Base-by-base conservation (phyloP, 92 coral and sea anemone species). In the Phenganax marumi region DNA sequence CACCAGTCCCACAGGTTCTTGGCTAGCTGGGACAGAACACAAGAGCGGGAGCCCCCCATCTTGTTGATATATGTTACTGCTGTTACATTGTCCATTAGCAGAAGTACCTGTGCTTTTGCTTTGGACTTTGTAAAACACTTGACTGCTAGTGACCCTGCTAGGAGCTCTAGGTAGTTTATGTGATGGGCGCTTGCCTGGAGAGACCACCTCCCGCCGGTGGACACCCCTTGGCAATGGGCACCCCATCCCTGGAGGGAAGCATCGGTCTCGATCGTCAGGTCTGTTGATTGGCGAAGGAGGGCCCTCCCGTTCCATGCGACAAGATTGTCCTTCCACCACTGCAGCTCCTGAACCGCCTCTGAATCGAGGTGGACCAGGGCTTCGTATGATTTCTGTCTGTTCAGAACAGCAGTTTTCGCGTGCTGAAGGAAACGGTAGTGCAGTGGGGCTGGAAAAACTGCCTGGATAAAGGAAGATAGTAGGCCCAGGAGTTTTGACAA, bases 171-270 rank as follows among this genome's bases (percentile, higher is more conserved):
- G 43, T 33, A 33, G 43, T 33, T 33, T 33, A 33, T 33, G 43
- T 33, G 43, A 33, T 62, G 68, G 68, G 68, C 33, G 22, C 10
- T 19, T 62, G 33, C 68, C 33, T 58, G 65, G 23, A 33, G 43
- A 33, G 43, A 33, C 43, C 43, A 33, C 43, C 43, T 33, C 43
- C 43, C 43, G 2, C 43, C 43, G 5, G 87, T 83, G 26, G 87
- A 58, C 23, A 87, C 77, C 3, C 88, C 88, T 50, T 84, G 80
- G 85, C 88, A 84, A 63, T 84, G 63, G 12, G 85, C 90, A 12
- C 90, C 90, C 87, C 84, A 85, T 1, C 87, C 87, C 66, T 84
- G 62, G 26, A 24, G 87, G n/a, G 90, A 87, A 10, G 90, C 88
- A 83, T 84, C 87, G n/a, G 90, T 84, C 71, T 87, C 86, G 72